Conservation (phyloP, 2,797 vertebrate species). For the Anomalospiza imberbis region DNA sequence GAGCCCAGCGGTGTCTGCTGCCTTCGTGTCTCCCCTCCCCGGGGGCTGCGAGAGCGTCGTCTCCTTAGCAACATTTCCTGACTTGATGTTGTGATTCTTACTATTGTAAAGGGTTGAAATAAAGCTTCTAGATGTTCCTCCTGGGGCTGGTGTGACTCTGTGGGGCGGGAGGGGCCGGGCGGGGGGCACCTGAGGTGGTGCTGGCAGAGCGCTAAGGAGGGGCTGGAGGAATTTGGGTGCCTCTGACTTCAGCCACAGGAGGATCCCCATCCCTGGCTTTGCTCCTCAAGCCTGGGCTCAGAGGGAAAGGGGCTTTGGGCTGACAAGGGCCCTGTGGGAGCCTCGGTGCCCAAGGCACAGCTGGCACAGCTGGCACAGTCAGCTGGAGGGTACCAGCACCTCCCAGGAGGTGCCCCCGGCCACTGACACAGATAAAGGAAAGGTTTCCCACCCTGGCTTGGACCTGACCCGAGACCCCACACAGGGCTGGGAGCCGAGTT, state of each 20-base stretch:
- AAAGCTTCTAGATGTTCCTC: slow-evolving; percentile 73
- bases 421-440: neutral
- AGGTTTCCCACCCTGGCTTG: neutral
- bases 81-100: slow-evolving; percentile 67
- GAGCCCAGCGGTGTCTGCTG: neutral
- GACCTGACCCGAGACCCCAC: neutral
- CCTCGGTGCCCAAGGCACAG: neutral
- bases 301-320: neutral
- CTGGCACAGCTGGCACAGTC: neutral
- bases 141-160: neutral
- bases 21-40: neutral
- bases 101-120: slow-evolving; percentile 75
- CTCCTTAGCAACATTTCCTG: slow-evolving; percentile 49
- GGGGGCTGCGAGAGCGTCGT: slow-evolving; percentile 21
- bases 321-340: neutral
- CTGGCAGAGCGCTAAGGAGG: neutral
- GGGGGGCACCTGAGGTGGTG: accelerated
- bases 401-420: neutral
- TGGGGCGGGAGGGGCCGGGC: neutral
- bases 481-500: accelerated
- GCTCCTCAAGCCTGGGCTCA: neutral
- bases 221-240: accelerated
- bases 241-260: neutral
- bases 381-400: neutral
- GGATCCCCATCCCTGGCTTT: too few relatives aligned